Evolutionary conservation across 2,113 vertebrate genomes (phyloP).

Genomic region (Narcine bancroftii): DNA sequence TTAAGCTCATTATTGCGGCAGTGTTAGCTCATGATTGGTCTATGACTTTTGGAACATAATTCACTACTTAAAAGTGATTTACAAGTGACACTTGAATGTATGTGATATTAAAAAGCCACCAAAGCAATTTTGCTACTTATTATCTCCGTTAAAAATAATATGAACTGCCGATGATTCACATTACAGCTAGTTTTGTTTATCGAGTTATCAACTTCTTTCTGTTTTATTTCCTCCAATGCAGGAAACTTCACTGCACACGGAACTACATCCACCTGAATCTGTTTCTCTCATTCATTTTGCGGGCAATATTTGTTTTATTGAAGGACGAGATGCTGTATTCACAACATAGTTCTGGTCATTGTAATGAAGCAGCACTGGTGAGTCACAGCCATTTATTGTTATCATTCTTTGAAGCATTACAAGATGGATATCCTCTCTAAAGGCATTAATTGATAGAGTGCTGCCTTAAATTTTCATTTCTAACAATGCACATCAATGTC

Average conservation of each 20-base stretch:
- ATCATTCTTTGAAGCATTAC: background rate
- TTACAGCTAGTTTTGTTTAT: background rate
- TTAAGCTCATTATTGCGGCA: background rate
- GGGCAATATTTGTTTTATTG: slow-evolving; percentile 73
- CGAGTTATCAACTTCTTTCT: background rate
- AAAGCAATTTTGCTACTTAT: background rate
- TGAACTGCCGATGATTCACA: too few relatives aligned
- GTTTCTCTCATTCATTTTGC: slow-evolving; percentile 86
- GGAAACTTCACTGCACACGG: slow-evolving; percentile 84
- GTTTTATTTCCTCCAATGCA: slow-evolving; percentile 46
- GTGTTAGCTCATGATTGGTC: background rate
- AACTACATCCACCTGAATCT: slow-evolving; percentile 92
- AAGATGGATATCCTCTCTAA: background rate
- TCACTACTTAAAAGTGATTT: background rate
- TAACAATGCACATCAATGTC: too few relatives aligned
- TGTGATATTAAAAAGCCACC: background rate
- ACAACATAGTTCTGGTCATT: slow-evolving; percentile 52
- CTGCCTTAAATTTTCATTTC: too few relatives aligned
- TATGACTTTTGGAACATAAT: background rate
- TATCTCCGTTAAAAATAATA: background rate
- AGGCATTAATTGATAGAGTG: too few relatives aligned
- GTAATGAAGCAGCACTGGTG: slow-evolving; percentile 45
- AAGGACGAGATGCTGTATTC: slow-evolving; percentile 79
- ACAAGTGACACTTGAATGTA: background rate
- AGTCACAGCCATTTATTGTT: background rate